phyloP scores from a whole-genome alignment of 2,888 invertebrate species.

The Heliothis peltigera region DNA sequence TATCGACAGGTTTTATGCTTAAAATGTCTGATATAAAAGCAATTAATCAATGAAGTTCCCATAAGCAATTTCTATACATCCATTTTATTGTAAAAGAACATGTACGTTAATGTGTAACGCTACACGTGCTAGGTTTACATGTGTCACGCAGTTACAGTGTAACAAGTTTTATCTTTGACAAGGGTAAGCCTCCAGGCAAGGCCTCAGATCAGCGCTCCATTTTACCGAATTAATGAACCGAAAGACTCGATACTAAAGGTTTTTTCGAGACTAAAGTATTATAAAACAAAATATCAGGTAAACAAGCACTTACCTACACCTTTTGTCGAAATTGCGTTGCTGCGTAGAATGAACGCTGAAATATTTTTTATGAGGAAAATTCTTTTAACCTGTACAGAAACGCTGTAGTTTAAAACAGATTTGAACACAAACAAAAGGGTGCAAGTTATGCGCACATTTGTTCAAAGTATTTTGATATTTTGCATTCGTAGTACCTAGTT shows the following conservation, averaged over 20 bases:
- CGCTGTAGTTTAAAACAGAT: conserved; percentile 16
- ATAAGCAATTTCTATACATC: neutral
- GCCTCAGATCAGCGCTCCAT: conserved; percentile 52
- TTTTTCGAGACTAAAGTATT: conserved; percentile 37
- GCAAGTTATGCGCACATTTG: neutral
- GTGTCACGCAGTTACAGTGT: conserved; percentile 44
- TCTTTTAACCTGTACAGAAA: conserved; percentile 7
- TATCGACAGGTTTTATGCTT: no score
- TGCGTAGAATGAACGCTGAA: conserved; percentile 8
- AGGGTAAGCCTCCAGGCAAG: conserved; percentile 64
- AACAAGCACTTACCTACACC: neutral
- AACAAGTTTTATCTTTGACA: conserved; percentile 65
- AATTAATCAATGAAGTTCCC: neutral
- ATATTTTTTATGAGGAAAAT: conserved; percentile 9
- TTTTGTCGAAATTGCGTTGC: conserved; percentile 14
- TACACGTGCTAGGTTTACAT: conserved; percentile 12
- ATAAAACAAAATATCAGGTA: conserved; percentile 24
- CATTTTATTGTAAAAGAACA: neutral
- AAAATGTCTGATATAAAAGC: neutral
- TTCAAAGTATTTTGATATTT: conserved; percentile 22
- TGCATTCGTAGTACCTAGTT: conserved; percentile 27
- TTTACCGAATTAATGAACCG: conserved; percentile 66
- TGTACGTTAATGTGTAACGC: no score
- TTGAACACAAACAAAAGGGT: conserved; percentile 25
- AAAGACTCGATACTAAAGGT: conserved; percentile 47